Conservation (phyloP, 2,888 invertebrate species). For the Tromatobia lineatoria region DNA sequence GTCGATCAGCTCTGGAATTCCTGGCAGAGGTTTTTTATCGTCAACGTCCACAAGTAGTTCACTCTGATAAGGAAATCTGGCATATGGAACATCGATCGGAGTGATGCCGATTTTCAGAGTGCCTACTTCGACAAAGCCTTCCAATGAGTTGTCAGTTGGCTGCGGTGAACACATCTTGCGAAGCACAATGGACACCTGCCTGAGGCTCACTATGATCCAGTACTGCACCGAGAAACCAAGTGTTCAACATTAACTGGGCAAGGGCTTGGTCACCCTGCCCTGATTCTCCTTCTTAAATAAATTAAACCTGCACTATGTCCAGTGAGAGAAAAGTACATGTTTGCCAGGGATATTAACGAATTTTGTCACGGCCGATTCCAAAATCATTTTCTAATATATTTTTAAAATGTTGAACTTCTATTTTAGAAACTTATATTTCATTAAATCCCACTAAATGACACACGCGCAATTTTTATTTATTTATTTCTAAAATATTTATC, state of each 20-base stretch:
- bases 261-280: constrained; percentile 73
- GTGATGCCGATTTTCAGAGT: constrained; percentile 46
- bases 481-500: too few relatives aligned
- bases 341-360: not conserved
- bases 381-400: too few relatives aligned
- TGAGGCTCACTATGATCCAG: constrained; percentile 62
- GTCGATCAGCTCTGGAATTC: not conserved
- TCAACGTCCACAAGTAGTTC: constrained; percentile 25
- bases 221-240: constrained; percentile 73
- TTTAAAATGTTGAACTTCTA: too few relatives aligned
- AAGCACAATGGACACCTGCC: constrained; percentile 54
- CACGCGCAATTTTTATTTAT: too few relatives aligned
- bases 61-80: constrained; percentile 34
- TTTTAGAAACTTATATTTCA: too few relatives aligned
- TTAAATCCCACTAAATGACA: too few relatives aligned
- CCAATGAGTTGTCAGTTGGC: constrained; percentile 22
- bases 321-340: not conserved
- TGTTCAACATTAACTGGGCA: constrained; percentile 76
- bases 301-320: not conserved
- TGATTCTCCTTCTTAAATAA: constrained; percentile 31
- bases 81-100: constrained; percentile 50
- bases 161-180: constrained; percentile 49
- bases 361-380: too few relatives aligned
- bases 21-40: not conserved
- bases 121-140: not conserved